Evolutionary conservation across 2,797 vertebrate genomes (phyloP).

Genomic region (Pantherophis alleghaniensis): DNA sequence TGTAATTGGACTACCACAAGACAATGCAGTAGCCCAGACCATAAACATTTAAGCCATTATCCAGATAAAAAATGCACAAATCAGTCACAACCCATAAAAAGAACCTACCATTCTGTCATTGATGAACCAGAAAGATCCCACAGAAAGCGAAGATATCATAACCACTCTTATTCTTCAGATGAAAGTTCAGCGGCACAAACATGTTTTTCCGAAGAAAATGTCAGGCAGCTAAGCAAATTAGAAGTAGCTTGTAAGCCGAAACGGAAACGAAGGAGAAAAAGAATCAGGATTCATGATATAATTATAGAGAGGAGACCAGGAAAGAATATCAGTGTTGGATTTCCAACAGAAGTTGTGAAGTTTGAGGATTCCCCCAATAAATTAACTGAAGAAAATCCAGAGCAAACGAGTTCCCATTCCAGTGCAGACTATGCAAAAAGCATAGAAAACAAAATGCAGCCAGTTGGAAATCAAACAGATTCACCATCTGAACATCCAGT

Average conservation of each 20-base stretch:
- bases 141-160: conserved; percentile 66
- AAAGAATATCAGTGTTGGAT: conserved; percentile 34
- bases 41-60: conserved; percentile 49
- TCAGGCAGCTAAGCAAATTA: conserved; percentile 22
- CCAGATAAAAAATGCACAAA: conserved; percentile 42
- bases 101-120: conserved; percentile 62
- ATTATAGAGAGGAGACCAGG: conserved; percentile 23
- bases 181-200: conserved; percentile 55
- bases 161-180: conserved; percentile 63
- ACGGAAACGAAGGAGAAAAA: conserved; percentile 69
- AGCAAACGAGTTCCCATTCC: conserved; percentile 34
- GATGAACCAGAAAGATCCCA: conserved; percentile 61
- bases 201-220: conserved; percentile 46
- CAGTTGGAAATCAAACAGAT: conserved; percentile 40
- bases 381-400: conserved; percentile 26
- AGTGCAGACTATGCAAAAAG: conserved; percentile 14
- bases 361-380: conserved; percentile 11
- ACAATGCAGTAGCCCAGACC: conserved; percentile 46
- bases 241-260: conserved; percentile 54
- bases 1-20: conserved; percentile 57
- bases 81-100: conserved; percentile 71
- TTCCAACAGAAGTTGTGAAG: conserved; percentile 4
- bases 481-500: conserved; percentile 1
- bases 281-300: conserved; percentile 26
- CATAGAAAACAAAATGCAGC: conserved; percentile 34